Evolutionary conservation across 2,113 vertebrate species (phyloP).

Genomic region (Campylorhamphus procurvoides): DNA sequence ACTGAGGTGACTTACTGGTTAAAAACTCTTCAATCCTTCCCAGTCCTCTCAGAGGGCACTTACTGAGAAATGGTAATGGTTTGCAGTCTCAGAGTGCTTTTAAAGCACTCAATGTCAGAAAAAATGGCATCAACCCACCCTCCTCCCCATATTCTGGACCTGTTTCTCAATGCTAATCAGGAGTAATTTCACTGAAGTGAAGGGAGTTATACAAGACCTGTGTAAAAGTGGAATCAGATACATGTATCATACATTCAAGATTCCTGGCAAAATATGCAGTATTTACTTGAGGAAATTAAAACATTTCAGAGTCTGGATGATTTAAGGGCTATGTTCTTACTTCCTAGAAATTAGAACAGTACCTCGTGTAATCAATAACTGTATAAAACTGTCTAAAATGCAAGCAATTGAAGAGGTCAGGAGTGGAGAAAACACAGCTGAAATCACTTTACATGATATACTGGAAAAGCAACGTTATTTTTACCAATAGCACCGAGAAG

Average conservation of each 20-base stretch:
- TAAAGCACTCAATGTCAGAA: constrained; percentile 42
- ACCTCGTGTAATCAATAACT: constrained; percentile 60
- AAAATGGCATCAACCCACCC: constrained; percentile 47
- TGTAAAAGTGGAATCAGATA: neutral
- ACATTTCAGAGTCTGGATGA: constrained; percentile 36
- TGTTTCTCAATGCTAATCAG: constrained; percentile 19
- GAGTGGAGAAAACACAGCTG: constrained; percentile 30
- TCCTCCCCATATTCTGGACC: neutral
- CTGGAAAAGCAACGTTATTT: constrained; percentile 59
- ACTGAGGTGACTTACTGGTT: neutral
- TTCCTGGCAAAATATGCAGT: constrained; percentile 50
- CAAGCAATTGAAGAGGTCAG: constrained; percentile 28
- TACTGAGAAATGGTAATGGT: constrained; percentile 46
- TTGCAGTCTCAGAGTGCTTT: constrained; percentile 43
- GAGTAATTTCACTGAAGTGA: constrained; percentile 21
- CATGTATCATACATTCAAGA: neutral
- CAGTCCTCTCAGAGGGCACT: constrained; percentile 47
- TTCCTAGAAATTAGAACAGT: constrained; percentile 57
- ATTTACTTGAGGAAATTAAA: constrained; percentile 65
- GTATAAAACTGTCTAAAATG: constrained; percentile 51
- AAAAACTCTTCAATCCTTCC: constrained; percentile 22
- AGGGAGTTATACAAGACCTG: neutral
- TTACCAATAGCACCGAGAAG: constrained; percentile 22
- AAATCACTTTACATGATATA: constrained; percentile 47
- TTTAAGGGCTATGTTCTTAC: constrained; percentile 40